These are phyloP conservation scores for Eurypyga helias DNA, from an alignment of 2,113 vertebrate genomes.

Conservation along the genomic window DNA sequence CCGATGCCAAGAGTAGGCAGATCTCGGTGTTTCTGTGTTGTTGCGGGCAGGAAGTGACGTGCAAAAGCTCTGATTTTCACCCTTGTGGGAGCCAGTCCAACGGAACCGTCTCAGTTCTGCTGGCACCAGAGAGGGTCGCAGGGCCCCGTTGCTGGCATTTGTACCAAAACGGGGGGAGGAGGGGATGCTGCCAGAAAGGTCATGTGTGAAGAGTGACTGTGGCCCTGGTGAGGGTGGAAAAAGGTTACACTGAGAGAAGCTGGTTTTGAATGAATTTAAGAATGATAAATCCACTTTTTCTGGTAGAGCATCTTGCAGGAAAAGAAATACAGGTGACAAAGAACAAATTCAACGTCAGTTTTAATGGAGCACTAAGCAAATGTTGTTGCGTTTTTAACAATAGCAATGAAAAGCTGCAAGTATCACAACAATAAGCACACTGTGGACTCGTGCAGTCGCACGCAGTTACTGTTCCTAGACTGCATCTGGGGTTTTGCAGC, in stretches of 20 bases:
- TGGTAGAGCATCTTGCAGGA: neutral
- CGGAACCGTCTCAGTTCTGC: neutral
- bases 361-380: neutral
- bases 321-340: neutral
- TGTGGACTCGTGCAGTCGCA: neutral
- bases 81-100: neutral
- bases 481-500: neutral
- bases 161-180: neutral
- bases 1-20: neutral
- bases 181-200: neutral
- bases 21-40: neutral
- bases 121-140: neutral
- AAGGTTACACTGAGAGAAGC: neutral
- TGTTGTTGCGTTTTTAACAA: neutral
- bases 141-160: neutral
- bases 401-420: neutral
- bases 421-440: neutral
- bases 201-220: neutral
- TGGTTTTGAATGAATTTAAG: neutral
- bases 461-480: neutral
- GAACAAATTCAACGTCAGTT: neutral
- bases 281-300: neutral
- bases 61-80: neutral
- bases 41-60: neutral
- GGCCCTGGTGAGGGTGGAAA: neutral